Evolutionary conservation across 1,140 invertebrate genomes (phyloP), one percentile per base, ranked within the genome.

Genomic region (Eubasilissa regina): DNA sequence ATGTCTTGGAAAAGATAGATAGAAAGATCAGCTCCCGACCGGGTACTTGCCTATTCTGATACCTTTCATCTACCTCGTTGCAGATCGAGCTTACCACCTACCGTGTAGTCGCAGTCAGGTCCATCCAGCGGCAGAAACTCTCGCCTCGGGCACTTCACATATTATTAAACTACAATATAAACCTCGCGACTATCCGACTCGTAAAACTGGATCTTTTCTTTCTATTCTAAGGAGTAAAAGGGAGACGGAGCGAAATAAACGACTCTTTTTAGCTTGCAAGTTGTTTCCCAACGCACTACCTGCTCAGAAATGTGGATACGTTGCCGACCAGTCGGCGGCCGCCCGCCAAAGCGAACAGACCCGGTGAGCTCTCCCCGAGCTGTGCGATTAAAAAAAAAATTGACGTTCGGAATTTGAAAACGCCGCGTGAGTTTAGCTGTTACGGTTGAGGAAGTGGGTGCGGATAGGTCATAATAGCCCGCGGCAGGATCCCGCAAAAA

Each of bases 361-460:
- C 0, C 10, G 66, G 15, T 7, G n/a, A 3, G 15, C 7, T 53
- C 66, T 1, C 0, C 35, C 56, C 17, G 8, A 19, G 47, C 21
- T n/a, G 15, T 58, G 25, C 25, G 25, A 6, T 35, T 35, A 35
- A 6, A 35, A n/a, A n/a, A 43, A 17, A 64, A 21, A 7, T 45
- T 58, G 13, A 48, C 45, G 84, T 81, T 75, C 84, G 83, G 78
- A 86, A 86, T 86, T 84, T 84, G 84, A 85, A 81, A 82, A 86
- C 85, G 85, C 84, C 72, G 72, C 72, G 72, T 21, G 51, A 56
- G 19, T 56, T 74, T 17, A 45, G 17, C 66, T 51, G 45, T 70
- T 70, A 21, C 21, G 66, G 11, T 68, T 19, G 45, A 25, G 44
- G 17, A 51, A 70, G 66, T 25, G 9, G 47, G 66, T 70, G n/a